phyloP scores from a whole-genome alignment of 2,888 invertebrate genomes.

The Idaea dimidiata region DNA sequence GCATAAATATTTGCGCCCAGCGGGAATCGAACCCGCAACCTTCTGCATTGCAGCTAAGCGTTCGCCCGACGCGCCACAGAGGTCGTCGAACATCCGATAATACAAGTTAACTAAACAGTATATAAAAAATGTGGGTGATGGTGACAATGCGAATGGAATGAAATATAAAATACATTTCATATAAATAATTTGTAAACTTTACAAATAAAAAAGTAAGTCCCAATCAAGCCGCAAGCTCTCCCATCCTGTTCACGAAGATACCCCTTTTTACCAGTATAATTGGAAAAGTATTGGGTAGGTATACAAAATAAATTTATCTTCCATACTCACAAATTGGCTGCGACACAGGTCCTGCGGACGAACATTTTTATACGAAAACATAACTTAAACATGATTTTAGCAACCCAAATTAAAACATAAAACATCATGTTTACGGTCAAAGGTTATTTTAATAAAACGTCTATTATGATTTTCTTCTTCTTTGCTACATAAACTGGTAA shows the following conservation, averaged over 20 bases:
- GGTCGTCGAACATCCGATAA: too few relatives aligned
- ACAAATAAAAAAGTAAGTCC: too few relatives aligned
- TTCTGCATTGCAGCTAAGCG: too few relatives aligned
- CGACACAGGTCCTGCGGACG: constrained; percentile 1
- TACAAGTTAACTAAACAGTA: too few relatives aligned
- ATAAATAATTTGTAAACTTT: too few relatives aligned
- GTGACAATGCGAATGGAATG: too few relatives aligned
- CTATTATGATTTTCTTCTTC: background rate
- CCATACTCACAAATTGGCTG: background rate
- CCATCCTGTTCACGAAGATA: background rate
- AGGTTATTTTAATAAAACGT: constrained; percentile 4
- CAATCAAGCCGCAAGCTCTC: too few relatives aligned
- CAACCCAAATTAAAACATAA: constrained; percentile 5
- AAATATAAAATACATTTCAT: too few relatives aligned
- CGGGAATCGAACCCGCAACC: too few relatives aligned
- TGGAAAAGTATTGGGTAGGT: constrained; percentile 4
- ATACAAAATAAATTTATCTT: background rate
- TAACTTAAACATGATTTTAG: constrained; percentile 2
- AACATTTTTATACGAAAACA: constrained; percentile 6
- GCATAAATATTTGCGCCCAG: too few relatives aligned
- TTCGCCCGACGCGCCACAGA: too few relatives aligned
- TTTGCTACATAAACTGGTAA: background rate
- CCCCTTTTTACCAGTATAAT: background rate
- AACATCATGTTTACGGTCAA: constrained; percentile 6
- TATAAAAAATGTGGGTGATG: too few relatives aligned